Conservation (phyloP, 1,140 invertebrate species). For the Centruroides sculpturatus region DNA sequence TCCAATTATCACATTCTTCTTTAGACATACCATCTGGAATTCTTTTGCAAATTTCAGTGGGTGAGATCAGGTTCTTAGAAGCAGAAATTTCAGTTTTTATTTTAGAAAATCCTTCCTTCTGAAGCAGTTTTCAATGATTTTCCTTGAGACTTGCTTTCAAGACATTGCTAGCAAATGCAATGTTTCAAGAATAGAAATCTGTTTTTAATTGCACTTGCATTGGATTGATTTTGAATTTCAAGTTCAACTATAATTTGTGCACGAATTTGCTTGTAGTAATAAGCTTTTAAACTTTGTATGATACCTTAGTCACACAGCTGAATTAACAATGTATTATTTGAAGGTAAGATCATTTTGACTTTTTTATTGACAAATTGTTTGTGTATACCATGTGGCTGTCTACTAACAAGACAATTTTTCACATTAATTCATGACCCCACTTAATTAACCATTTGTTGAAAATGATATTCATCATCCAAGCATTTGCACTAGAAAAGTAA, state of each 20-base stretch:
- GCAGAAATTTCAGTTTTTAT: too few relatives aligned
- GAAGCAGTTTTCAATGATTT: too few relatives aligned
- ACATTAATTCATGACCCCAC: background rate
- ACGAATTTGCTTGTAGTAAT: background rate
- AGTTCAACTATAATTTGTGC: background rate
- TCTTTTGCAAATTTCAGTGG: too few relatives aligned
- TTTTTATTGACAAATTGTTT: background rate
- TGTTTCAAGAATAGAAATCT: background rate
- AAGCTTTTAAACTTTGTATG: background rate
- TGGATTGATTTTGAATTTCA: background rate
- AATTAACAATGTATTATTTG: background rate
- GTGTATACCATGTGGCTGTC: background rate
- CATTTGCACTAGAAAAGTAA: too few relatives aligned
- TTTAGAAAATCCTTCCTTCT: too few relatives aligned
- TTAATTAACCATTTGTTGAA: background rate
- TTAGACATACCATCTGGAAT: background rate
- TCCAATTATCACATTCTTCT: background rate
- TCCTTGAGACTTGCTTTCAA: background rate
- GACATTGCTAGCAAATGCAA: background rate
- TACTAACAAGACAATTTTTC: background rate
- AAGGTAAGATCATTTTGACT: background rate
- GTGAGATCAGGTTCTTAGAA: too few relatives aligned
- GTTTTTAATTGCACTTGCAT: background rate
- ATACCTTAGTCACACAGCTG: background rate
- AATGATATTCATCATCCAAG: too few relatives aligned